phyloP scores from a whole-genome alignment of 1,140 invertebrate species.

The Coboldia fuscipes region DNA sequence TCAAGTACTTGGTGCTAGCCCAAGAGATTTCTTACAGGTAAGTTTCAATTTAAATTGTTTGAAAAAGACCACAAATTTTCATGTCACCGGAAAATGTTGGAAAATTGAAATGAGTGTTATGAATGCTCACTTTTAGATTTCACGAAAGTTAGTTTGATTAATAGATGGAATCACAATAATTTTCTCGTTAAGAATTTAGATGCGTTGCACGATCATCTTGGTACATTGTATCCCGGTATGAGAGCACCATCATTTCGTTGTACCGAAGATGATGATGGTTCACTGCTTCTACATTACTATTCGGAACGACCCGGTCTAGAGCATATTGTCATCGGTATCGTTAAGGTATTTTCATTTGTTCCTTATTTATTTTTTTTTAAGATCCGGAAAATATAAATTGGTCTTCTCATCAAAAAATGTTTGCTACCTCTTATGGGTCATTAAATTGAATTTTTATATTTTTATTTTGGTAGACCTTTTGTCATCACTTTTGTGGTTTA shows the following conservation, averaged over 20 bases:
- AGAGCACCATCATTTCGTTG: conserved; percentile 79
- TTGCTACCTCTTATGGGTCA: too few species aligned
- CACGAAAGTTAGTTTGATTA: too few species aligned
- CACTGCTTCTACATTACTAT: conserved; percentile 76
- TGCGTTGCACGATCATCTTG: conserved; percentile 81
- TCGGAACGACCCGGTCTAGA: conserved; percentile 81
- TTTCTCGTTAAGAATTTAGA: conserved; percentile 88
- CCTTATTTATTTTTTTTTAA: too few species aligned
- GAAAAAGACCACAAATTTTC: background rate
- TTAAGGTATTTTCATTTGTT: conserved; percentile 62
- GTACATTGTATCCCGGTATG: conserved; percentile 84
- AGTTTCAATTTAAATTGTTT: background rate
- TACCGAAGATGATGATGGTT: conserved; percentile 68
- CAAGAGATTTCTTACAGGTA: conserved; percentile 78
- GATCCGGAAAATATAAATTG: too few species aligned
- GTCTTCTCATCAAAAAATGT: too few species aligned
- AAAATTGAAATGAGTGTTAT: background rate
- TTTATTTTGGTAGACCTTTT: too few species aligned
- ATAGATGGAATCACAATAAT: too few species aligned
- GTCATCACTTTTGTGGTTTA: too few species aligned
- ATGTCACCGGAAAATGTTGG: background rate
- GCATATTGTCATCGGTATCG: conserved; percentile 83
- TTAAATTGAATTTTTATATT: too few species aligned
- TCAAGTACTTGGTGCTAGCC: conserved; percentile 78
- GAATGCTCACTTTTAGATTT: too few species aligned